phyloP scores from a whole-genome alignment of 2,113 vertebrate species.

The Conger conger region DNA sequence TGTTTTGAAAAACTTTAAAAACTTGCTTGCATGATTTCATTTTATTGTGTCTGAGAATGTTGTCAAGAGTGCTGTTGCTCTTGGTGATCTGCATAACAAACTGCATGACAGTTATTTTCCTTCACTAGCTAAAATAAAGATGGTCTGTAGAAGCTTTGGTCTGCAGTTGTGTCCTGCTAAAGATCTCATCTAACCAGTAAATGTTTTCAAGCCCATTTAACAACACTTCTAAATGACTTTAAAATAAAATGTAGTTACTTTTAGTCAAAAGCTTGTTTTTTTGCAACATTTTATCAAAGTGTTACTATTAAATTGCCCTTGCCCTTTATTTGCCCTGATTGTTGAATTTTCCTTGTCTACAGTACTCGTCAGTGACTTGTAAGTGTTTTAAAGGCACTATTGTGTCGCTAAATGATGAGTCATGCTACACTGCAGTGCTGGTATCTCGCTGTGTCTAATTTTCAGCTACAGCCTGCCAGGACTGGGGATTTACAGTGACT shows the following conservation, averaged over 20 bases:
- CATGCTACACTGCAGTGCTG: background rate
- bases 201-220: no score
- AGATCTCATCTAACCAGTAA: background rate
- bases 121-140: background rate
- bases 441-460: slow-evolving; percentile 6
- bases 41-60: background rate
- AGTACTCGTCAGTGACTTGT: no score
- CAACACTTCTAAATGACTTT: no score
- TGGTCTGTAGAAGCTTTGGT: background rate
- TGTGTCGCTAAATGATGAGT: background rate
- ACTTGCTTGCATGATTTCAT: background rate
- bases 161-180: background rate
- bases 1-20: background rate
- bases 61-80: background rate
- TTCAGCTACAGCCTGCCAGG: background rate
- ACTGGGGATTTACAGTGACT: background rate
- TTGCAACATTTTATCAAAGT: no score
- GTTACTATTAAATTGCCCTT: no score
- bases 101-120: background rate
- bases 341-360: no score
- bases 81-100: background rate
- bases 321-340: no score
- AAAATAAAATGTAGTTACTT: no score
- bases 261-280: no score
- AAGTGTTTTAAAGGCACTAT: background rate